Conservation (phyloP, 2,113 vertebrate genomes). For the Anthoscopus minutus region DNA sequence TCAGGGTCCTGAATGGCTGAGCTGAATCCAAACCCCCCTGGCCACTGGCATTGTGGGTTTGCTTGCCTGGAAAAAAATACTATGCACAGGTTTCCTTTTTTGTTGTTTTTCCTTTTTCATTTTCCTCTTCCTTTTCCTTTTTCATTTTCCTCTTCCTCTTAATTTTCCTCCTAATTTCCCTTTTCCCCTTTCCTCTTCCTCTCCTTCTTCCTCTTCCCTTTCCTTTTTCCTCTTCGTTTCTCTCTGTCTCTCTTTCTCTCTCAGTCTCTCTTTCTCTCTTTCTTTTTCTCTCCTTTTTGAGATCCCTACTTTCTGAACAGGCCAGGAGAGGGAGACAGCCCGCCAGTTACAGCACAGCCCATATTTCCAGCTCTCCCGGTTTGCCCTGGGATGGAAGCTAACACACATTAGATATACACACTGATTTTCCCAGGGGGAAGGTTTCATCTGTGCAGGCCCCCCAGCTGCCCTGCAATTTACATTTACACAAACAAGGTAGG, state of each 20-base stretch:
- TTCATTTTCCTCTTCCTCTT: too few relatives aligned
- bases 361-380: neutral
- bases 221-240: neutral
- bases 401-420: neutral
- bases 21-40: neutral
- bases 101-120: neutral
- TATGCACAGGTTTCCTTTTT: neutral
- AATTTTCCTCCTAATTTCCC: too few relatives aligned
- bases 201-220: neutral
- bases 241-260: neutral
- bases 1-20: neutral
- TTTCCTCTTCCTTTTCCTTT: neutral
- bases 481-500: neutral
- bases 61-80: neutral
- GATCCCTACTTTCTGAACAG: neutral
- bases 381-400: neutral
- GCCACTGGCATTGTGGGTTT: neutral
- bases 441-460: neutral
- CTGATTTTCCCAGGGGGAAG: neutral
- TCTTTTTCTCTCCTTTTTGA: too few relatives aligned
- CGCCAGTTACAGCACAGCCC: neutral
- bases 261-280: too few relatives aligned
- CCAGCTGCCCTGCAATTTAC: neutral
- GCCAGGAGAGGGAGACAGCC: slow-evolving; percentile 40
- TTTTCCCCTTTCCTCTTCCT: neutral